phyloP scores from a whole-genome alignment of 2,888 invertebrate genomes.

The Caenorhabditis sp. region DNA sequence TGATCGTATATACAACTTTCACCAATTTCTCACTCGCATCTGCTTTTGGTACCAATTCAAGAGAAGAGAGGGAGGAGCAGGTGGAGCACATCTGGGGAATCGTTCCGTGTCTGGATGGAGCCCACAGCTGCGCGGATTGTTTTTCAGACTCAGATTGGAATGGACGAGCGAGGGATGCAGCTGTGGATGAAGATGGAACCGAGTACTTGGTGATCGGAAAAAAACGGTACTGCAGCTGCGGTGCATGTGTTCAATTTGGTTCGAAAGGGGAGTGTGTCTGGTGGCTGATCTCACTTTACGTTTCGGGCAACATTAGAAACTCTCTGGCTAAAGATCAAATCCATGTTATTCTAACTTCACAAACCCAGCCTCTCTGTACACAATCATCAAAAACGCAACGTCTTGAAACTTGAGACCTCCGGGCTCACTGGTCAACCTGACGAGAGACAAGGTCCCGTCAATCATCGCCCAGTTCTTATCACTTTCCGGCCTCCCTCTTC shows the following conservation, averaged over 20 bases:
- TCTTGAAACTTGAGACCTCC: slow-evolving; percentile 18
- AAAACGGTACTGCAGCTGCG: neutral
- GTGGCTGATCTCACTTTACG: too few relatives aligned
- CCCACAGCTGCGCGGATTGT: neutral
- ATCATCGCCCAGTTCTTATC: slow-evolving; percentile 2
- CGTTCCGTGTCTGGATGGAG: neutral
- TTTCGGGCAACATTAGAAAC: too few relatives aligned
- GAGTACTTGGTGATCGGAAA: too few relatives aligned
- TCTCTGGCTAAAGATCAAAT: too few relatives aligned
- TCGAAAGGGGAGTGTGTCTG: too few relatives aligned
- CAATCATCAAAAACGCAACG: neutral
- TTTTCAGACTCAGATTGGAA: neutral
- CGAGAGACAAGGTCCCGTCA: slow-evolving; percentile 4
- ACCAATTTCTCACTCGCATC: too few relatives aligned
- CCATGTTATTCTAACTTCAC: too few relatives aligned
- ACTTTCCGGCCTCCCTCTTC: neutral
- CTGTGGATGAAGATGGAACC: neutral
- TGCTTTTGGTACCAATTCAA: too few relatives aligned
- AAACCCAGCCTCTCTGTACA: neutral
- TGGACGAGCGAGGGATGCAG: neutral
- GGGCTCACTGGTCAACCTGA: slow-evolving; percentile 13
- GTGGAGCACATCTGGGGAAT: neutral
- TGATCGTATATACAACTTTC: slow-evolving; percentile 1
- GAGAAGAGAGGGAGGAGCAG: neutral
- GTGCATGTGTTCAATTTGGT: neutral